These are phyloP conservation scores for Arenaria interpres DNA, from an alignment of 2,113 vertebrate genomes.

Conservation along the genomic window DNA sequence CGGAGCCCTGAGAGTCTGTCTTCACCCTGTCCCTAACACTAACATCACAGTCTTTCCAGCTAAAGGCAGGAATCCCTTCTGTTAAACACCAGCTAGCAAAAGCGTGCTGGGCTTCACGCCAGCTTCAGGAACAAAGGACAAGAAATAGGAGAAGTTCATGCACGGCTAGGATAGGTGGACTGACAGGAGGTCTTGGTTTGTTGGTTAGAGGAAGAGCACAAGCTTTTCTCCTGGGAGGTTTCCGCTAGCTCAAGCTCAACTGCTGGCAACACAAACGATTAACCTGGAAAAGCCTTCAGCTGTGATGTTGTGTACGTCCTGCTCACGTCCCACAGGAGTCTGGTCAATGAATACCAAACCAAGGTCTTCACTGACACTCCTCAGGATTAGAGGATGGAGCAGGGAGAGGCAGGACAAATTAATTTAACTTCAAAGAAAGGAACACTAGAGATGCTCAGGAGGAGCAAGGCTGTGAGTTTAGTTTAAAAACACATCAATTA, in stretches of 20 bases:
- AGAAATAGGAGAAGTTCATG: not conserved
- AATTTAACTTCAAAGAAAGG: slow-evolving; percentile 22
- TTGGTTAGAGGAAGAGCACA: not conserved
- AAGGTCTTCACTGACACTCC: not conserved
- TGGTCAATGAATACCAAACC: not conserved
- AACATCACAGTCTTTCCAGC: not conserved
- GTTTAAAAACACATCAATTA: slow-evolving; percentile 68
- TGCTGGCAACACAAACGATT: not conserved
- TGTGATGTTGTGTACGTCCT: not conserved
- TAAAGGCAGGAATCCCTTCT: not conserved
- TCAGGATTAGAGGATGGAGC: not conserved
- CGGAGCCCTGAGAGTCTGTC: not conserved
- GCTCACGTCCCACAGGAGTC: not conserved
- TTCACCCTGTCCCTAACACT: not conserved
- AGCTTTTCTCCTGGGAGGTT: not conserved
- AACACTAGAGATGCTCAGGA: not conserved
- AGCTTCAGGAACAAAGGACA: not conserved
- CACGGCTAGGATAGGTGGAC: not conserved
- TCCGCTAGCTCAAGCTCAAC: not conserved
- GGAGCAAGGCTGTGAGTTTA: not conserved
- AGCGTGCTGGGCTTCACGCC: not conserved
- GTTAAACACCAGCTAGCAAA: not conserved
- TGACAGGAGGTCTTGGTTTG: not conserved
- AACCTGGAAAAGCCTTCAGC: not conserved
- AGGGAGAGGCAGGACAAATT: not conserved